Conservation (phyloP, 2,888 invertebrate genomes). For the Graphium colonna region DNA sequence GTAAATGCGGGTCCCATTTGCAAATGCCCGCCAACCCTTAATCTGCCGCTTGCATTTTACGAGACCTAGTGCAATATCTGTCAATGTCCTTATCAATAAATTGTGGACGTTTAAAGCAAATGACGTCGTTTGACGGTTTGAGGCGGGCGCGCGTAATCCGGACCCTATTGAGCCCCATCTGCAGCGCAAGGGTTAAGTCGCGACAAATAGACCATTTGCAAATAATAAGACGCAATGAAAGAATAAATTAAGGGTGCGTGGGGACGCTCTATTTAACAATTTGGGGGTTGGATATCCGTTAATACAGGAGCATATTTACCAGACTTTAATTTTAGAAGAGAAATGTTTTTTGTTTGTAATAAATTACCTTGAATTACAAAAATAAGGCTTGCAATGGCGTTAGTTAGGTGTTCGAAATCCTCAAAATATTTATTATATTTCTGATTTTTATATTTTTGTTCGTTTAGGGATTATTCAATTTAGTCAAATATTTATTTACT, state of each 20-base stretch:
- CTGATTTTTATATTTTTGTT: too few species aligned
- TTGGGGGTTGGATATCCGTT: slow-evolving; percentile 29
- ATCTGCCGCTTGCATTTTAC: slow-evolving; percentile 76
- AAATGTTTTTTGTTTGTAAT: too few species aligned
- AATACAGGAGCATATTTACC: slow-evolving; percentile 11
- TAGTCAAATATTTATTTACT: too few species aligned
- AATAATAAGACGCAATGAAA: slow-evolving; percentile 79
- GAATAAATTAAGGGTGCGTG: slow-evolving; percentile 71
- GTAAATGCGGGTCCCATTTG: slow-evolving; percentile 68
- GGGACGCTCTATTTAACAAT: slow-evolving; percentile 38
- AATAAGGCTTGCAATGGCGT: too few species aligned
- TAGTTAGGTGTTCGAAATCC: too few species aligned
- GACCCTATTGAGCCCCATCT: slow-evolving; percentile 71
- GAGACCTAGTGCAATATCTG: slow-evolving; percentile 73
- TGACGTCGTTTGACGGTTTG: slow-evolving; percentile 75
- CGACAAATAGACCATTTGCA: slow-evolving; percentile 80
- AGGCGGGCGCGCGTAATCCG: slow-evolving; percentile 68
- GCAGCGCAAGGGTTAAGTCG: slow-evolving; percentile 76
- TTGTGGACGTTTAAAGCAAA: slow-evolving; percentile 70
- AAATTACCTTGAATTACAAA: too few species aligned
- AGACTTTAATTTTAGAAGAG: too few species aligned
- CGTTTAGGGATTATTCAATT: too few species aligned
- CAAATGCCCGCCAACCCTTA: slow-evolving; percentile 69
- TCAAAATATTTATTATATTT: too few species aligned
- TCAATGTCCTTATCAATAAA: slow-evolving; percentile 79